A percentile compares a stretch with the other conserved stretches of the same genome.
Conservation (phyloP, 2,797 vertebrate species). For the Enteromius argenteus region DNA sequence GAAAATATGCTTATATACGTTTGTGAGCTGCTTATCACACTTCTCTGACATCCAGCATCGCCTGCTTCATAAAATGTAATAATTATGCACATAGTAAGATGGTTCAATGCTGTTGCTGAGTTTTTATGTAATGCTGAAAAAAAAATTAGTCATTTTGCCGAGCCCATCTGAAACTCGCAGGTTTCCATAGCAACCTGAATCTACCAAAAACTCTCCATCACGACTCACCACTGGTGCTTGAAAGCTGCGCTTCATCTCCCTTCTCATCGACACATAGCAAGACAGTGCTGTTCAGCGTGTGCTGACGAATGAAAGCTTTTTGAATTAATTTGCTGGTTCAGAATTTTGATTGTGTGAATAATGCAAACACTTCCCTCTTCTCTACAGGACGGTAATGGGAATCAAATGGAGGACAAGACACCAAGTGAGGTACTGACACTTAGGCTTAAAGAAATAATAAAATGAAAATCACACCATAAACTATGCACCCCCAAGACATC, state of each 20-base stretch:
- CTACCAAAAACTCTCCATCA: conserved; percentile 56
- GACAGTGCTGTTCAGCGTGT: conserved; percentile 17
- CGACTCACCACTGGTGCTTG: conserved; percentile 46
- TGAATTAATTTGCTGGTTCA: conserved; percentile 7
- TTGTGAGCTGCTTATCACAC: not conserved
- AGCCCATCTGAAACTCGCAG: conserved; percentile 39
- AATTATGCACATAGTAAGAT: conserved; percentile 20
- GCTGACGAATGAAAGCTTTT: conserved; percentile 29
- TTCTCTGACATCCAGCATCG: not conserved
- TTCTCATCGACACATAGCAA: conserved; percentile 23
- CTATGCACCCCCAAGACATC: too few relatives aligned
- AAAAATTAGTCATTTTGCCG: conserved; percentile 54
- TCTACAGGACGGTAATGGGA: conserved; percentile 83
- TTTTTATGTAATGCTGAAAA: conserved; percentile 52
- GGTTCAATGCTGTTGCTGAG: conserved; percentile 36
- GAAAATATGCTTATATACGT: conserved; percentile 52
- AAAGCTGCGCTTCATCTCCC: conserved; percentile 38
- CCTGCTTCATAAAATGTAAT: conserved; percentile 7
- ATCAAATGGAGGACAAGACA: conserved; percentile 75
- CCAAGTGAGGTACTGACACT: conserved; percentile 72
- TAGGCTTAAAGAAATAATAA: not conserved
- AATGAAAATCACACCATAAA: too few relatives aligned
- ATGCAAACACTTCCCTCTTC: not conserved
- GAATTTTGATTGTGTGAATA: conserved; percentile 25
- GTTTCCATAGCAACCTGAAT: conserved; percentile 58